Evolutionary conservation across 2,888 invertebrate species (phyloP).

Genomic region (Cerceris ruficornis): DNA sequence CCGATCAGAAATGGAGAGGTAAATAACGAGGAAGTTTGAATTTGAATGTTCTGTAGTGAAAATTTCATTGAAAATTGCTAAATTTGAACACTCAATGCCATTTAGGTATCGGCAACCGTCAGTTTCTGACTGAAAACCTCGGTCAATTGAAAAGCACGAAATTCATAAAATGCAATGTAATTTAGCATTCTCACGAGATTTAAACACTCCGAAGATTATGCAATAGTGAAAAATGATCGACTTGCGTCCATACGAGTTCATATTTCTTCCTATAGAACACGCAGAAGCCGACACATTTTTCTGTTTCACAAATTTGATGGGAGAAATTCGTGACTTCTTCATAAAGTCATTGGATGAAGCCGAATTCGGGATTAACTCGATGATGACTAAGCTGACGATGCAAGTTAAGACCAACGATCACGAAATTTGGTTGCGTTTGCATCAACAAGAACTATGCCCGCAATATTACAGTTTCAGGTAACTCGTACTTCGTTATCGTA

Average conservation of each 20-base stretch:
- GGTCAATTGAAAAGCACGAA: too few relatives aligned
- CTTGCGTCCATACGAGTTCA: too few relatives aligned
- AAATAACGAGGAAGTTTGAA: neutral
- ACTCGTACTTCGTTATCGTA: neutral
- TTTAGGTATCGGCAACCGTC: too few relatives aligned
- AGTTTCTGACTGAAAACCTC: too few relatives aligned
- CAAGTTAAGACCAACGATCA: constrained; percentile 91
- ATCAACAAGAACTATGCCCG: constrained; percentile 93
- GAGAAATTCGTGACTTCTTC: constrained; percentile 98
- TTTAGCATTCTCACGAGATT: too few relatives aligned
- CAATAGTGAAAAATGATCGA: neutral
- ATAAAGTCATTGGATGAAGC: constrained; percentile 97
- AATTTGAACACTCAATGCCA: too few relatives aligned
- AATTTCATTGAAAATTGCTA: too few relatives aligned
- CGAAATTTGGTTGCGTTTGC: constrained; percentile 89
- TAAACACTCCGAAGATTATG: neutral
- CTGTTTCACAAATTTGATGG: constrained; percentile 99
- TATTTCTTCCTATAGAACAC: constrained; percentile 85
- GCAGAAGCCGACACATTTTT: constrained; percentile 99
- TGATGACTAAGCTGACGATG: constrained; percentile 92
- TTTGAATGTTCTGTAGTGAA: too few relatives aligned
- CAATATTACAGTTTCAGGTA: constrained; percentile 98
- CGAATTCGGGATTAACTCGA: constrained; percentile 93
- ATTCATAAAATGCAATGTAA: too few relatives aligned
- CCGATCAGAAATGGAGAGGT: constrained; percentile 91